A percentile compares a stretch with the other conserved stretches of the same genome.
Conservation (phyloP, 1,140 invertebrate species). For the Pogonognathellus flavescens region DNA sequence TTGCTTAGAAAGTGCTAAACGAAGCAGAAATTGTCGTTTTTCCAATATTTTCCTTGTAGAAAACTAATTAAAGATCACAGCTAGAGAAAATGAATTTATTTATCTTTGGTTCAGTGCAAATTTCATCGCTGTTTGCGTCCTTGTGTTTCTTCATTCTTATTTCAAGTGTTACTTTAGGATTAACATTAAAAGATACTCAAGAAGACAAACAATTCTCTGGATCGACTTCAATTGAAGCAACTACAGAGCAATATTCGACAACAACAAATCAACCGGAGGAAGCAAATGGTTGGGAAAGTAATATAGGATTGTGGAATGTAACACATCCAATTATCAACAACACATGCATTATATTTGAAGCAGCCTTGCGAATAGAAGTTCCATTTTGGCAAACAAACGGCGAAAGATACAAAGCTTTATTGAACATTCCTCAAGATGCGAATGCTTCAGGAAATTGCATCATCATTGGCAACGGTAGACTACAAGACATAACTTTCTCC, state of each 20-base stretch:
- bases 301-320: constrained; percentile 23
- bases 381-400: constrained; percentile 34
- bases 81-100: no score
- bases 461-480: not conserved
- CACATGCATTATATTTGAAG: constrained; percentile 28
- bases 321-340: not conserved
- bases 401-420: not conserved
- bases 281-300: not conserved
- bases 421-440: constrained; percentile 26
- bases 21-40: no score
- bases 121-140: no score
- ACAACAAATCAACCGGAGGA: not conserved
- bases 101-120: no score
- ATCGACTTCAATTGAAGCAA: not conserved
- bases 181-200: no score
- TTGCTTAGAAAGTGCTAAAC: no score
- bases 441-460: constrained; percentile 25
- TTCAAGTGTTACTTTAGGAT: no score
- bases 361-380: constrained; percentile 41
- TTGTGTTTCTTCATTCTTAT: no score
- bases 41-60: no score
- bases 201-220: no score
- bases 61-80: no score
- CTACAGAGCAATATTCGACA: not conserved
- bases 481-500: not conserved